Evolutionary conservation across 2,113 vertebrate species (phyloP).

Genomic region (Bungarus multicinctus): DNA sequence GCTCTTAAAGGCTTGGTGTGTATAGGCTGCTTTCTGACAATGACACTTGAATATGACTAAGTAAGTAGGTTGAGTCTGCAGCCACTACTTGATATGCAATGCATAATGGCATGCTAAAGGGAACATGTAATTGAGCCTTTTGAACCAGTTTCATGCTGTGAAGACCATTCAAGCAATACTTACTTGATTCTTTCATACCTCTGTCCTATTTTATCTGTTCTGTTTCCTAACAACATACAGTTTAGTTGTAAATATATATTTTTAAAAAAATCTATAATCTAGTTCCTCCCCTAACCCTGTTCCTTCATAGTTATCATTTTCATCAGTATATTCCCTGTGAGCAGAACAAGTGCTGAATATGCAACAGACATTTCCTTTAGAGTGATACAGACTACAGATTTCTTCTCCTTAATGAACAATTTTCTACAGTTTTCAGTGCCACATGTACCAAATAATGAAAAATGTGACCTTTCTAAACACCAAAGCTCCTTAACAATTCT

Average conservation of each 20-base stretch:
- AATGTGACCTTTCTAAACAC: slow-evolving; percentile 28
- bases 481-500: slow-evolving; percentile 17
- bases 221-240: not conserved
- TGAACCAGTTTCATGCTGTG: not conserved
- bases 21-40: not conserved
- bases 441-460: slow-evolving; percentile 24
- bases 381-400: slow-evolving; percentile 19
- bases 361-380: slow-evolving; percentile 10
- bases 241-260: not conserved
- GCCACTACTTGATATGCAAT: not conserved
- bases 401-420: slow-evolving; percentile 7
- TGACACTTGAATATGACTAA: not conserved
- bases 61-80: not conserved
- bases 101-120: not conserved
- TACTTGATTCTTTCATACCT: not conserved
- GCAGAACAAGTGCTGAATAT: slow-evolving; percentile 30
- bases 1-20: not conserved
- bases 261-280: slow-evolving; percentile 25
- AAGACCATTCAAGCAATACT: not conserved
- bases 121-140: not conserved
- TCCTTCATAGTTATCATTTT: slow-evolving; percentile 31
- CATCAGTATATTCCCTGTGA: not conserved
- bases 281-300: slow-evolving; percentile 1
- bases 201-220: not conserved
- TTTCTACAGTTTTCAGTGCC: not conserved